Evolutionary conservation across 2,113 vertebrate genomes (phyloP).

Genomic region (Pseudonaja textilis): DNA sequence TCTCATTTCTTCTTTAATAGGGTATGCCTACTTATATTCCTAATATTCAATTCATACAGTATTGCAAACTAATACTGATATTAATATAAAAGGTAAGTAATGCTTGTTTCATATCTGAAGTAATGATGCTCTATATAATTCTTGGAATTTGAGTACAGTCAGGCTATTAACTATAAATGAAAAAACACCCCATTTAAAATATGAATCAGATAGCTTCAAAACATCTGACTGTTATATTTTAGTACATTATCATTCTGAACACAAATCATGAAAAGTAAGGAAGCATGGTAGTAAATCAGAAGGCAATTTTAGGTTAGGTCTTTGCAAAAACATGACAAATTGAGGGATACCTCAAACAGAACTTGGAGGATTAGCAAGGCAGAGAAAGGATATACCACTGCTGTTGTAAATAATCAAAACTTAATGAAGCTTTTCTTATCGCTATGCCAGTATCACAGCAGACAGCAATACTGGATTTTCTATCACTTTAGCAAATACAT

Average conservation of each 20-base stretch:
- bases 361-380: slow-evolving; percentile 5
- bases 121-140: background rate
- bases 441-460: slow-evolving; percentile 4
- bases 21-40: background rate
- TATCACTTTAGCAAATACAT: slow-evolving; percentile 1
- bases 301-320: background rate
- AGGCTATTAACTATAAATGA: background rate
- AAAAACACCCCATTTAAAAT: background rate
- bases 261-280: background rate
- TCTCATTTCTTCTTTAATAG: background rate
- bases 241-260: background rate
- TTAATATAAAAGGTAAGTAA: background rate
- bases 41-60: background rate
- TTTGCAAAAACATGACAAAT: background rate
- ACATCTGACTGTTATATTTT: background rate
- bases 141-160: background rate
- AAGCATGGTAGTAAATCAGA: background rate
- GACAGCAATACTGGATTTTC: slow-evolving; percentile 4
- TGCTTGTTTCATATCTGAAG: background rate
- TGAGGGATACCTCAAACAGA: background rate
- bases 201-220: background rate
- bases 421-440: slow-evolving; percentile 13
- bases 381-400: background rate
- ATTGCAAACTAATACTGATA: background rate
- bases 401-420: slow-evolving; percentile 24